Evolutionary conservation across 2,888 invertebrate genomes (phyloP).

Genomic region (Linnaemya vulpina): DNA sequence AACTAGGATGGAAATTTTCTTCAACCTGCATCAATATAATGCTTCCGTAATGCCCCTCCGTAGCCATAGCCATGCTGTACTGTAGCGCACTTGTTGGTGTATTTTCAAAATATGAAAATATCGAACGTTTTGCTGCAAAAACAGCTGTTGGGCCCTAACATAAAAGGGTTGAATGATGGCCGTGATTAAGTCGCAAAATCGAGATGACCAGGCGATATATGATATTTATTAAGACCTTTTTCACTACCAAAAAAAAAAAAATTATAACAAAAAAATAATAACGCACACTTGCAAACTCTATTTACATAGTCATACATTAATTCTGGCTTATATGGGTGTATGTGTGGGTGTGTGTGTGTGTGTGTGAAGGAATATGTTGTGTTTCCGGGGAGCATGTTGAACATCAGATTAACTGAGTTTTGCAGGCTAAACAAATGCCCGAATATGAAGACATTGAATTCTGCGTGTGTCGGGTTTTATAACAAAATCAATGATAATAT

Average conservation of each 20-base stretch:
- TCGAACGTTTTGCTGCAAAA: neutral
- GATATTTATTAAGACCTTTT: conserved; percentile 26
- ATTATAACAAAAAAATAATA: too few species aligned
- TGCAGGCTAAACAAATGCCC: conserved; percentile 20
- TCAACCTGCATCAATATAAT: neutral
- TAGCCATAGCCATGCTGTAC: neutral
- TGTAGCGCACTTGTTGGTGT: too few species aligned
- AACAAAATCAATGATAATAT: conserved; percentile 13
- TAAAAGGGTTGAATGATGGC: conserved; percentile 36
- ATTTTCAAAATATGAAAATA: neutral
- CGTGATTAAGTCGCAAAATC: conserved; percentile 57
- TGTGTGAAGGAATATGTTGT: conserved; percentile 22
- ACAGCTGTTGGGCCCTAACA: conserved; percentile 18
- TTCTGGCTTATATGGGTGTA: neutral
- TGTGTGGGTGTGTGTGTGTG: neutral
- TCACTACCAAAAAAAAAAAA: neutral
- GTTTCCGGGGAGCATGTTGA: conserved; percentile 29
- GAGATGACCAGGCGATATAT: conserved; percentile 30
- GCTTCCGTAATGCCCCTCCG: neutral
- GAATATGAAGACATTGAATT: neutral
- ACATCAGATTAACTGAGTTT: conserved; percentile 32
- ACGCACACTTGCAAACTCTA: neutral
- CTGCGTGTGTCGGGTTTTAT: conserved; percentile 3
- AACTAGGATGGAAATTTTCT: too few species aligned
- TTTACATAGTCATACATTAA: neutral